Base-by-base conservation (phyloP, 2,113 vertebrate species). In the Trinectes maculatus region DNA sequence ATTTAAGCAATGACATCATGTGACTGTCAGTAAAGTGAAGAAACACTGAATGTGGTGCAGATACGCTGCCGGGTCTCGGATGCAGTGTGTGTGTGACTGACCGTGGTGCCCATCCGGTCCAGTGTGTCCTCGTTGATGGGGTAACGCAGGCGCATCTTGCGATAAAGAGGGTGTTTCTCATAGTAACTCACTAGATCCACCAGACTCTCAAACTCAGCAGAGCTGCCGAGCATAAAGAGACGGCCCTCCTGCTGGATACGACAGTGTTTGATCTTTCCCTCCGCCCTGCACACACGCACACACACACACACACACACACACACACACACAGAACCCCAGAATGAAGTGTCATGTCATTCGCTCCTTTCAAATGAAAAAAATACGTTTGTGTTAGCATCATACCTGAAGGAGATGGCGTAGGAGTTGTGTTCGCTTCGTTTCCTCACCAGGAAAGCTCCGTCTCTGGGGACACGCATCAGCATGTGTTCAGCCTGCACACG, bases 231-330 rank as follows among this genome's bases (percentile, higher is more conserved):
- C 93, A 94, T 95, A 91, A 95, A 96, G 31, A 94, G 93, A 0
- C 95, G 89, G 0, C 94, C 94, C 2, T 95, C 95, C 89, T 95
- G 94, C 85, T 95, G 94, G 66, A 96, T 94, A 0, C 94, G 92
- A 59, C 95, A 96, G 89, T 96, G 95, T 81, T 96, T 96, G 89
- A 96, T 96, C 89, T 95, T 96, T 6, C 94, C 94, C 82, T 96
- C 94, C 0, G 95, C 95, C 79, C 95, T 96, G 70, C 11, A 1
- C 5, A 4, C 26, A n/a, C n/a, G n/a, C n/a, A n/a, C n/a, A n/a
- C n/a, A n/a, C 11, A 2, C 3, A 7, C 31, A n/a, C 3, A 63
- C 21, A 8, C n/a, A 44, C 42, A 44, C 18, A 44, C 18, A 44
- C 37, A 39, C 37, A 39, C 15, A 39, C 4, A n/a, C 33, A 34